These are phyloP conservation scores for Lydus trimaculatus DNA, from an alignment of 2,888 invertebrate genomes.

Conservation along the genomic window DNA sequence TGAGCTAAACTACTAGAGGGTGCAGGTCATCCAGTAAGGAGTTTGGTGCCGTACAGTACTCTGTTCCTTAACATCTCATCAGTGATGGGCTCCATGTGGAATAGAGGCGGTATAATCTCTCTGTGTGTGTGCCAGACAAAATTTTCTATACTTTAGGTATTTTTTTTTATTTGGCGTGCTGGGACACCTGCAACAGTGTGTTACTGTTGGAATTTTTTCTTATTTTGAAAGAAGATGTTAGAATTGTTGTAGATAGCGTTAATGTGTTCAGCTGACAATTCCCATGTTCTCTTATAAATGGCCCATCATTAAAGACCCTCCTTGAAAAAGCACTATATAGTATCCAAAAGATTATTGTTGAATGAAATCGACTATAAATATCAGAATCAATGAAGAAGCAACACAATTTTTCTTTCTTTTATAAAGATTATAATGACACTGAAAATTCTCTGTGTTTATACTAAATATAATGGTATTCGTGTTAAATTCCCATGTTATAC, in stretches of 20 bases:
- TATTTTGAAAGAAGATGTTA: conserved; percentile 43
- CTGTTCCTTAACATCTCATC: no score
- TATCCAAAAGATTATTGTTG: conserved; percentile 28
- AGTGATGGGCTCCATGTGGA: no score
- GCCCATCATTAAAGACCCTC: conserved; percentile 54
- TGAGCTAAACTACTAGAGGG: no score
- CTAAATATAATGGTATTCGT: not conserved
- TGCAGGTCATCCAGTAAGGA: no score
- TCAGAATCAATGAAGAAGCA: not conserved
- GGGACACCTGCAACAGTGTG: no score
- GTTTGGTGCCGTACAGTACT: no score
- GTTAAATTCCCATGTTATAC: not conserved
- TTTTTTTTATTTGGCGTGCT: no score
- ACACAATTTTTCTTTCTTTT: not conserved
- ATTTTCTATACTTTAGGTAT: no score
- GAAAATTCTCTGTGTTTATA: not conserved
- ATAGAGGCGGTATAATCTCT: no score
- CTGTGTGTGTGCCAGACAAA: no score
- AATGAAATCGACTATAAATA: conserved; percentile 14
- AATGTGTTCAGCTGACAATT: conserved; percentile 56
- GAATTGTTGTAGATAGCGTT: conserved; percentile 52
- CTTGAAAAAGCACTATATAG: conserved; percentile 25
- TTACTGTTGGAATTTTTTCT: not conserved
- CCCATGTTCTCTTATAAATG: conserved; percentile 59
- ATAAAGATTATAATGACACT: no score